Evolutionary conservation across 1,140 invertebrate species (phyloP).

Genomic region (Brachionus rubens): DNA sequence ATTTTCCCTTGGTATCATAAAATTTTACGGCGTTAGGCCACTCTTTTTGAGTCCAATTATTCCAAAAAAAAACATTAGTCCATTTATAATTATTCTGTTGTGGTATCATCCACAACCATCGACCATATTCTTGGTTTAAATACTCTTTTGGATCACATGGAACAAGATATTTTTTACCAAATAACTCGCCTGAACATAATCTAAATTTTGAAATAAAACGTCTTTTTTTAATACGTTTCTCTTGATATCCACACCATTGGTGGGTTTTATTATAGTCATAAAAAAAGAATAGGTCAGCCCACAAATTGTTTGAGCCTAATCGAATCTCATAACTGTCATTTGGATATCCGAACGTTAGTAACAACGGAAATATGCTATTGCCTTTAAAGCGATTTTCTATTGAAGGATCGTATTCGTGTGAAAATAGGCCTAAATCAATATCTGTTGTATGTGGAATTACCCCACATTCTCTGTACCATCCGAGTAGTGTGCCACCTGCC

Average conservation of each 20-base stretch:
- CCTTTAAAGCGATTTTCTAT: background rate
- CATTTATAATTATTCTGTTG: background rate
- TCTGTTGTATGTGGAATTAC: constrained; percentile 7
- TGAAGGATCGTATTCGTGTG: background rate
- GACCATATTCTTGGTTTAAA: constrained; percentile 12
- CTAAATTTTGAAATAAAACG: background rate
- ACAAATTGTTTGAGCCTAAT: background rate
- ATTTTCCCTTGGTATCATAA: background rate
- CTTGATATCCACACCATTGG: constrained; percentile 18
- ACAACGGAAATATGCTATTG: background rate
- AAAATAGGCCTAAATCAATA: constrained; percentile 9
- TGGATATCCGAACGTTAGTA: background rate
- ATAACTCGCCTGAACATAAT: background rate
- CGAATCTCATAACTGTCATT: constrained; percentile 23
- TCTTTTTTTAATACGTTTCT: constrained; percentile 4
- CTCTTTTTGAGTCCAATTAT: background rate
- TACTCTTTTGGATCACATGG: background rate
- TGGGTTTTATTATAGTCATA: background rate
- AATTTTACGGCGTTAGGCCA: background rate
- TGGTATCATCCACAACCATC: background rate
- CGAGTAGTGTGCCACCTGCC: background rate
- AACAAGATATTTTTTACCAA: constrained; percentile 4
- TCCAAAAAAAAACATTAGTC: background rate
- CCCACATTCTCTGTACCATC: constrained; percentile 25
- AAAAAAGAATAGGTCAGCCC: constrained; percentile 3